Evolutionary conservation across 2,113 vertebrate species (phyloP).

Genomic region (Jaculus jaculus): DNA sequence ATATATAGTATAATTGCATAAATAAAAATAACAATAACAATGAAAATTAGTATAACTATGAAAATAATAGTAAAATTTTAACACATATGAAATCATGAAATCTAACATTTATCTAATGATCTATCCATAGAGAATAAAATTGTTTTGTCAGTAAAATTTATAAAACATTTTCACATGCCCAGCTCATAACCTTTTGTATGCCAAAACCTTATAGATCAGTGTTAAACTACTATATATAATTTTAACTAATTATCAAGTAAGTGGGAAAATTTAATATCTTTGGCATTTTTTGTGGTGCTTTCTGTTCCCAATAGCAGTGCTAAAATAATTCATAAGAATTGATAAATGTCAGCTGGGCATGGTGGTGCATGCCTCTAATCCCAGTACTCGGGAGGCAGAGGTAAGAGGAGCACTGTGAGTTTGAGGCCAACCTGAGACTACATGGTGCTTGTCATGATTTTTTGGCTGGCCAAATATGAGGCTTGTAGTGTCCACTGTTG

Average conservation of each 20-base stretch:
- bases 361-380: no score
- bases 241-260: conserved; percentile 65
- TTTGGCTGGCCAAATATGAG: no score
- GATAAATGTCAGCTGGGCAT: conserved; percentile 45
- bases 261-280: neutral
- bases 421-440: no score
- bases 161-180: conserved; percentile 71
- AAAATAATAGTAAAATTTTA: no score
- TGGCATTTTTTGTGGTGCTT: conserved; percentile 43
- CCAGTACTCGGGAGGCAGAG: no score
- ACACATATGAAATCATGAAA: conserved; percentile 41
- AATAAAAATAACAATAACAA: neutral
- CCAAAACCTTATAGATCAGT: conserved; percentile 51
- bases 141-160: conserved; percentile 68
- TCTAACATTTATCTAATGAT: conserved; percentile 69
- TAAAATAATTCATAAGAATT: conserved; percentile 57
- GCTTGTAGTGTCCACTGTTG: no score
- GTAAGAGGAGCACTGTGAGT: no score
- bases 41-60: no score
- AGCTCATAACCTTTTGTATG: conserved; percentile 60
- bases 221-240: conserved; percentile 47
- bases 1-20: neutral
- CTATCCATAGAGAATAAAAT: conserved; percentile 66
- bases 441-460: no score
- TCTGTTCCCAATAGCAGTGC: neutral